Evolutionary conservation across 1,140 invertebrate species (phyloP).

Genomic region (Leptopilina boulardi): DNA sequence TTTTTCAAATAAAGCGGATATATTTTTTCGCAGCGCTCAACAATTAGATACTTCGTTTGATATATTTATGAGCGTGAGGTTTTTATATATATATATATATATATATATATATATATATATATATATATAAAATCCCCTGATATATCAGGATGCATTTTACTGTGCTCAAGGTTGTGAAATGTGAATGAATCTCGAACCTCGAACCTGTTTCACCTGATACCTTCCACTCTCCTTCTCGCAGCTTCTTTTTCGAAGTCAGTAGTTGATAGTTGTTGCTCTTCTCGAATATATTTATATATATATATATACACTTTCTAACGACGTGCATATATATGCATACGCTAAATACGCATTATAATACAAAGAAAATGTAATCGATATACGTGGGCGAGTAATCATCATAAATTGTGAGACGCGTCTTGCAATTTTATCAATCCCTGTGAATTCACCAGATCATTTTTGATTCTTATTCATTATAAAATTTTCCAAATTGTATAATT

Average conservation of each 20-base stretch:
- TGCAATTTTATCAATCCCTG: background rate
- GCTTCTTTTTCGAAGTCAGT: constrained; percentile 52
- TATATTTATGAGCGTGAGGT: constrained; percentile 39
- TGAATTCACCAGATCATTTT: background rate
- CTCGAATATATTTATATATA: background rate
- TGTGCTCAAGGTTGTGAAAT: constrained; percentile 59
- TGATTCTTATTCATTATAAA: background rate
- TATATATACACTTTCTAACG: background rate
- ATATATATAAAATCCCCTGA: constrained; percentile 35
- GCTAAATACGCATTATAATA: background rate
- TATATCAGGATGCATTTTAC: constrained; percentile 58
- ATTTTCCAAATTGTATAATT: too few relatives aligned
- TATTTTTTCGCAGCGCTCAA: background rate
- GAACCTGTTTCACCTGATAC: constrained; percentile 63
- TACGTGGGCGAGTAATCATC: background rate
- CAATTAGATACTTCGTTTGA: constrained; percentile 24
- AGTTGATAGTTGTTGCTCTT: background rate
- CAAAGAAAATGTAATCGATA: constrained; percentile 9
- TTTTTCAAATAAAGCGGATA: constrained; percentile 24
- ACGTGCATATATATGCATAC: background rate
- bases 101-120: too few relatives aligned
- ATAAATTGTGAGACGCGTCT: constrained; percentile 1
- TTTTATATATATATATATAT: background rate
- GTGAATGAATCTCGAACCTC: constrained; percentile 70
- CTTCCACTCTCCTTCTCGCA: constrained; percentile 54